phyloP scores from a whole-genome alignment of 2,888 invertebrate species.

The Trachelus iudaicus region DNA sequence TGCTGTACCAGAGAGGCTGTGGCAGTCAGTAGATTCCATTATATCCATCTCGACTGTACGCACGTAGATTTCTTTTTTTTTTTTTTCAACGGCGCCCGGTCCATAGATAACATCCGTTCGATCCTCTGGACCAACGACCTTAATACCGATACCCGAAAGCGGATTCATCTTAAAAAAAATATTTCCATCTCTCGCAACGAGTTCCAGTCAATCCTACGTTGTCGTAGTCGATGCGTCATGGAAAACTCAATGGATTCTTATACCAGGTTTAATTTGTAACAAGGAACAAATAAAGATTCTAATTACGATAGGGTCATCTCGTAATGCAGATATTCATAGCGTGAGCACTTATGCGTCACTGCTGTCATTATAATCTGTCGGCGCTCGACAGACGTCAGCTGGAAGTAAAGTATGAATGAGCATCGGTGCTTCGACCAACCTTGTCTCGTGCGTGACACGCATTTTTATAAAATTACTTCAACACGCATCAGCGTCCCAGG shows the following conservation, averaged over 20 bases:
- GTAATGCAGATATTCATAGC: slow-evolving; percentile 1
- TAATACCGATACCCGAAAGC: neutral
- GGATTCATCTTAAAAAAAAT: neutral
- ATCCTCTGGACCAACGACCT: neutral
- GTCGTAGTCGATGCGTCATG: neutral
- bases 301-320: neutral
- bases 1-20: neutral
- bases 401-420: slow-evolving; percentile 52
- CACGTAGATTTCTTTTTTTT: neutral
- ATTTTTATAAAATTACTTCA: slow-evolving; percentile 17
- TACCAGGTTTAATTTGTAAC: neutral
- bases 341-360: slow-evolving; percentile 3
- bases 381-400: slow-evolving; percentile 37
- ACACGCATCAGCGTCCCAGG: neutral
- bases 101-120: too few relatives aligned
- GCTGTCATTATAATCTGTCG: slow-evolving; percentile 4
- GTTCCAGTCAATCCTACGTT: neutral
- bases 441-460: slow-evolving; percentile 42
- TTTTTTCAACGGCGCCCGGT: neutral
- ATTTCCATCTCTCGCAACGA: neutral
- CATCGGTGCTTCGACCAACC: slow-evolving; percentile 25
- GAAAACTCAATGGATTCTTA: neutral
- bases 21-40: neutral
- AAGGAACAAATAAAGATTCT: neutral
- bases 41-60: neutral